Conservation (phyloP, 1,140 invertebrate genomes). For the Euwallacea similis region DNA sequence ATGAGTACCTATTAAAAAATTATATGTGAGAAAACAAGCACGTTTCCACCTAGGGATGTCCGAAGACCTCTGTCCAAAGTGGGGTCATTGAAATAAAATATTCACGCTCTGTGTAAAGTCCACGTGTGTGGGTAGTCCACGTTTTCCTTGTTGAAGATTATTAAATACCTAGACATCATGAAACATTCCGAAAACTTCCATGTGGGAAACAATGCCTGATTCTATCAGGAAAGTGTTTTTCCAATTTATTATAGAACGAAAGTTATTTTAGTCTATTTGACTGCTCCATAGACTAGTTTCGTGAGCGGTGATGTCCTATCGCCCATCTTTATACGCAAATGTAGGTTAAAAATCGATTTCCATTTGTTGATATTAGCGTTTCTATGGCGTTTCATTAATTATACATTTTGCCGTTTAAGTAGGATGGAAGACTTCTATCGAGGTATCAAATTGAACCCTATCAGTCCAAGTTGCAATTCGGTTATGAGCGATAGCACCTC, state of each 20-base stretch:
- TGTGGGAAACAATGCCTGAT: no score
- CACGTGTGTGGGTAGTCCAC: not conserved
- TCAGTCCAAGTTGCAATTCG: no score
- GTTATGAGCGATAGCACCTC: no score
- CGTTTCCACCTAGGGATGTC: not conserved
- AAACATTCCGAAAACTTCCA: not conserved
- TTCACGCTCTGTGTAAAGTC: not conserved
- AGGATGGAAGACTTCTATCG: constrained; percentile 1
- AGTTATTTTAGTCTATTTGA: no score
- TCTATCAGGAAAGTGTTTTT: no score
- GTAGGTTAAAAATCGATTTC: constrained; percentile 46
- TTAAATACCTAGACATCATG: not conserved
- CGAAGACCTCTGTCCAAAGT: not conserved
- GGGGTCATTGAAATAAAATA: not conserved
- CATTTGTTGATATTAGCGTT: constrained; percentile 42
- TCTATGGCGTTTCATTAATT: constrained; percentile 46
- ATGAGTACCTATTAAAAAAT: not conserved
- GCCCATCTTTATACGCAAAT: no score
- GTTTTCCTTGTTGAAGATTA: not conserved
- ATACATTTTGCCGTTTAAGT: constrained; percentile 34
- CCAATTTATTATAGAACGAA: no score
- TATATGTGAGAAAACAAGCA: constrained; percentile 6
- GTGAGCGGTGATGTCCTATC: no score
- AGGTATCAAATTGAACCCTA: no score
- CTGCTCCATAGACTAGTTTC: no score